A percentile compares a stretch with the other conserved stretches of the same genome.
Conservation (phyloP, 2,888 invertebrate species). For the Tanytarsus gracilentus region DNA sequence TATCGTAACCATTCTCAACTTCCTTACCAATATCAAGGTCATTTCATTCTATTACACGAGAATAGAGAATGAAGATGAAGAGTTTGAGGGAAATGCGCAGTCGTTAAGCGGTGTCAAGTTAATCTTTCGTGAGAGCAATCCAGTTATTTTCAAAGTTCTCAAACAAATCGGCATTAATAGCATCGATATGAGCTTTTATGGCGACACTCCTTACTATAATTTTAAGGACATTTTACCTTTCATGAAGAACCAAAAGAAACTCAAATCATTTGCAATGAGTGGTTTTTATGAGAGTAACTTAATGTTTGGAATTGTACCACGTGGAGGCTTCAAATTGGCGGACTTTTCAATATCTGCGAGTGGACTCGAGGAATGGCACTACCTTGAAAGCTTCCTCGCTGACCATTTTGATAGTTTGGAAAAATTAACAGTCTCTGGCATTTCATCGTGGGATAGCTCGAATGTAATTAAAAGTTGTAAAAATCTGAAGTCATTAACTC, state of each 20-base stretch:
- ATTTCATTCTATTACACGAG: neutral
- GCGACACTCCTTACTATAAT: slow-evolving; percentile 3
- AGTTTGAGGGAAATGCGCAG: neutral
- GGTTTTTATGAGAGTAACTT: slow-evolving; percentile 3
- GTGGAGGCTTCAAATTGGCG: neutral
- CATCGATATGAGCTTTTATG: neutral
- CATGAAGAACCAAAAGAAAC: neutral
- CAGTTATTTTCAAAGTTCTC: neutral
- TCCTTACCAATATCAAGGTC: neutral
- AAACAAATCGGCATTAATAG: neutral
- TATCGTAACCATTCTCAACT: neutral
- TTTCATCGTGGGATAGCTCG: neutral
- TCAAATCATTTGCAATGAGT: neutral
- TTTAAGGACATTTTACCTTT: neutral
- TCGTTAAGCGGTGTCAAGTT: neutral
- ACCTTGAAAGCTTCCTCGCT: neutral
- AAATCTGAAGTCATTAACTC: neutral
- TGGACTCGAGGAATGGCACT: slow-evolving; percentile 6
- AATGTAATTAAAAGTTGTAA: neutral
- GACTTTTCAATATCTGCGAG: neutral
- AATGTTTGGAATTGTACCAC: neutral
- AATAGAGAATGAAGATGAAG: neutral
- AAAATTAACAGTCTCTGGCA: neutral
- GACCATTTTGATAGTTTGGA: slow-evolving; percentile 1
- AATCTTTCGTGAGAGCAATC: neutral